Conservation (phyloP, 2,113 vertebrate genomes). For the Furnarius figulus region DNA sequence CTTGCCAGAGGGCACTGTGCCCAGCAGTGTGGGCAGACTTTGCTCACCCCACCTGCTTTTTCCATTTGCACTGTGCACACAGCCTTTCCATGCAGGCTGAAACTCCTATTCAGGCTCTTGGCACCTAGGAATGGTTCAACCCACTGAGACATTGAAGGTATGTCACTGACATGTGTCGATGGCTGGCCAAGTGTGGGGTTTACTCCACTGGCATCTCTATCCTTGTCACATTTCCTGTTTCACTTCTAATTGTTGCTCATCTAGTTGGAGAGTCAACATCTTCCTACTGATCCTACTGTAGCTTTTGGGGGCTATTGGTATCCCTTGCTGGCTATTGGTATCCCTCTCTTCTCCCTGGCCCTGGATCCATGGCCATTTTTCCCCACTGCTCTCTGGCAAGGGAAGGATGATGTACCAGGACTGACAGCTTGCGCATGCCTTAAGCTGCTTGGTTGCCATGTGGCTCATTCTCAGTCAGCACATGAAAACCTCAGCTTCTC, state of each 20-base stretch:
- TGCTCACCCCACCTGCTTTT: background rate
- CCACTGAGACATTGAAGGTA: background rate
- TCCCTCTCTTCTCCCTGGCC: background rate
- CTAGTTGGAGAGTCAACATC: background rate
- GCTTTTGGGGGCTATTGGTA: background rate
- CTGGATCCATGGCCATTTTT: background rate
- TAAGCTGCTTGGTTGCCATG: rapidly evolving
- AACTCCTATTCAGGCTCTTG: background rate
- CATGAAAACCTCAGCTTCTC: background rate
- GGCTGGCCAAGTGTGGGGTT: rapidly evolving
- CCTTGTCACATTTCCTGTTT: background rate
- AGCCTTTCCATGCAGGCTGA: background rate
- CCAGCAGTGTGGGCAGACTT: rapidly evolving
- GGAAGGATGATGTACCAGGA: background rate
- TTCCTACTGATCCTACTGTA: background rate
- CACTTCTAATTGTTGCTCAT: background rate
- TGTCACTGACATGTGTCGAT: rapidly evolving
- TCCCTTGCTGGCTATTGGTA: background rate
- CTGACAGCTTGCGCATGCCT: background rate
- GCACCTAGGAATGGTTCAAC: background rate
- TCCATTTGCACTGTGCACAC: background rate
- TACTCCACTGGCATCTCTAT: background rate
- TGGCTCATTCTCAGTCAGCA: background rate
- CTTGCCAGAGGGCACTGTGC: background rate
- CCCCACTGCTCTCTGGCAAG: rapidly evolving